These are phyloP conservation scores for Clarias batrachus DNA, from an alignment of 2,113 vertebrate genomes.

Conservation along the genomic window DNA sequence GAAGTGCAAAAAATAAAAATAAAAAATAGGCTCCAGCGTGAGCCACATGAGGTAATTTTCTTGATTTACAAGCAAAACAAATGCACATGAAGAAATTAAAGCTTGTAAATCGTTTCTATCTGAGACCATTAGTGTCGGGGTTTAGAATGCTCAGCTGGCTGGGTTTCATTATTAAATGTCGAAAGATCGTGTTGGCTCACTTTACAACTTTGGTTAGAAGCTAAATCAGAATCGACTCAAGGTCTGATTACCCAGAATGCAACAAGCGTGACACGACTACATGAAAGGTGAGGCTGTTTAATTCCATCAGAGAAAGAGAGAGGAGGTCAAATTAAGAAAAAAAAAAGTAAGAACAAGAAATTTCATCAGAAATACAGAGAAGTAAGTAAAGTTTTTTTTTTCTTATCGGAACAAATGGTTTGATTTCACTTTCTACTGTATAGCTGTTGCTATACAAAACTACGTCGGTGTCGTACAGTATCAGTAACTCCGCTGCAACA, in stretches of 20 bases:
- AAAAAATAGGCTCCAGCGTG: background rate
- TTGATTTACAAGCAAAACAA: background rate
- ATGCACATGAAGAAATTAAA: constrained; percentile 1
- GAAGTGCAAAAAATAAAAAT: background rate
- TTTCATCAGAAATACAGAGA: background rate
- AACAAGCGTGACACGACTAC: background rate
- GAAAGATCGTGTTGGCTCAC: background rate
- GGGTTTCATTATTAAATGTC: constrained; percentile 5
- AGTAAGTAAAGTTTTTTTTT: background rate
- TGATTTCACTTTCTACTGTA: background rate
- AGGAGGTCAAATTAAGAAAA: background rate
- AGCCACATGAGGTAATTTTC: background rate
- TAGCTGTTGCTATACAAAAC: background rate
- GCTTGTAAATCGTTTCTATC: background rate
- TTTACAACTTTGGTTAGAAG: background rate
- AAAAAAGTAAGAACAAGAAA: background rate
- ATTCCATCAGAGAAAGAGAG: background rate
- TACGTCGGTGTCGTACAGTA: background rate
- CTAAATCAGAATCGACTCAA: constrained; percentile 25
- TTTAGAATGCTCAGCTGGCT: background rate
- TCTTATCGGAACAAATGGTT: background rate
- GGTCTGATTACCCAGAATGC: constrained; percentile 37
- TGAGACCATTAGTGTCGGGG: background rate
- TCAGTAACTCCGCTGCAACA: background rate
- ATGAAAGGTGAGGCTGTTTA: constrained; percentile 26